Evolutionary conservation across 2,113 vertebrate species (phyloP).

Genomic region (Ursus arctos): DNA sequence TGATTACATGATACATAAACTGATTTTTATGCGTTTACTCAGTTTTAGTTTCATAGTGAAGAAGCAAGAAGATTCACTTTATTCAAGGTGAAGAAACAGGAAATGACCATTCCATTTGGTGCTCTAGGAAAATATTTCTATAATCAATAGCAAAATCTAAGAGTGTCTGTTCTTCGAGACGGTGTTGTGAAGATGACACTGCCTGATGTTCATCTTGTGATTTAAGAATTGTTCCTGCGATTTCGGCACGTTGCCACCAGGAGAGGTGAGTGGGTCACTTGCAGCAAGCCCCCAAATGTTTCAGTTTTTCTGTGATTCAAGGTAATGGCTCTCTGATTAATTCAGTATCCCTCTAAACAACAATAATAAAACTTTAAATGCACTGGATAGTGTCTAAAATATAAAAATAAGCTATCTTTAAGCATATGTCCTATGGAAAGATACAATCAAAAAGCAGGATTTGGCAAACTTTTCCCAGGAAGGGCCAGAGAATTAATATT

Average conservation of each 20-base stretch:
- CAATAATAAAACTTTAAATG: neutral
- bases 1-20: neutral
- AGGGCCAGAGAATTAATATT: neutral
- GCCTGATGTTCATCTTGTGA: neutral
- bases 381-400: neutral
- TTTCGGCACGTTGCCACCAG: neutral
- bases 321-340: neutral
- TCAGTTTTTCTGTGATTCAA: neutral
- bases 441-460: neutral
- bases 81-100: neutral
- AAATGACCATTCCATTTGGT: neutral
- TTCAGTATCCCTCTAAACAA: neutral
- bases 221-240: constrained; percentile 2
- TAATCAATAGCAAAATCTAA: neutral
- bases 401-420: constrained; percentile 19
- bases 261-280: neutral
- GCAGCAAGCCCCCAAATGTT: neutral
- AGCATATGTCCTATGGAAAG: neutral
- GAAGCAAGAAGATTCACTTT: neutral
- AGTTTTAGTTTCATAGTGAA: neutral
- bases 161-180: neutral
- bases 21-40: neutral
- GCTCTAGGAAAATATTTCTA: constrained; percentile 7
- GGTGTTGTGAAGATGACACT: neutral
- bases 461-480: neutral